Percentiles rank a stretch among this genome's conserved stretches.
Conservation (phyloP, 2,797 vertebrate genomes). For the Gobionotothen gibberifrons region DNA sequence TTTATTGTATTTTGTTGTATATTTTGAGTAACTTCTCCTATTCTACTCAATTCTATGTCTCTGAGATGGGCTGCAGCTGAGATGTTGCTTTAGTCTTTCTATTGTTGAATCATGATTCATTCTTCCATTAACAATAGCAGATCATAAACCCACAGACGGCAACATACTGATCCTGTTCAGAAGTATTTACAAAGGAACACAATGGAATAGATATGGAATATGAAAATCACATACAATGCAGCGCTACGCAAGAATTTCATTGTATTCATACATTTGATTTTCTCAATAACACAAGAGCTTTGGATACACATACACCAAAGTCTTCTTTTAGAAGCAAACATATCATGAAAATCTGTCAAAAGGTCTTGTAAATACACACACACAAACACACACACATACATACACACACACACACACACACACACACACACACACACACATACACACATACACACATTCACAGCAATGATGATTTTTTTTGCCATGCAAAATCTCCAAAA, state of each 20-base stretch:
- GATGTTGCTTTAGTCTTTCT: slow-evolving; percentile 30
- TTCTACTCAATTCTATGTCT: neutral
- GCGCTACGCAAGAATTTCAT: slow-evolving; percentile 8
- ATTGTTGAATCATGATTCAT: slow-evolving; percentile 43
- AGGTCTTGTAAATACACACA: neutral
- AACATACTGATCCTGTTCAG: slow-evolving; percentile 18
- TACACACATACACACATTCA: neutral
- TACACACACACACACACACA: no score
- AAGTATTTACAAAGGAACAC: slow-evolving; percentile 22
- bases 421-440: neutral
- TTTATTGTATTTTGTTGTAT: neutral
- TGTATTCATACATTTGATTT: slow-evolving; percentile 20
- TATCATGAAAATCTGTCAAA: neutral
- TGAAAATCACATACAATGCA: slow-evolving; percentile 7
- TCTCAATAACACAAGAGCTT: neutral
- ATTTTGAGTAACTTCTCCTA: slow-evolving; percentile 5
- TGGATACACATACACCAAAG: neutral
- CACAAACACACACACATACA: no score
- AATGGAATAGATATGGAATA: slow-evolving; percentile 1
- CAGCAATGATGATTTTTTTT: neutral
- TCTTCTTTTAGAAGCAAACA: neutral
- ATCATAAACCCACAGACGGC: slow-evolving; percentile 4
- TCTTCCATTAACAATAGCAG: slow-evolving; percentile 20
- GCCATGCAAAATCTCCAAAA: no score
- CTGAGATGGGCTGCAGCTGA: neutral